Conservation (phyloP, 92 coral and sea anemone genomes). For the Chrysogorgia sp. region DNA sequence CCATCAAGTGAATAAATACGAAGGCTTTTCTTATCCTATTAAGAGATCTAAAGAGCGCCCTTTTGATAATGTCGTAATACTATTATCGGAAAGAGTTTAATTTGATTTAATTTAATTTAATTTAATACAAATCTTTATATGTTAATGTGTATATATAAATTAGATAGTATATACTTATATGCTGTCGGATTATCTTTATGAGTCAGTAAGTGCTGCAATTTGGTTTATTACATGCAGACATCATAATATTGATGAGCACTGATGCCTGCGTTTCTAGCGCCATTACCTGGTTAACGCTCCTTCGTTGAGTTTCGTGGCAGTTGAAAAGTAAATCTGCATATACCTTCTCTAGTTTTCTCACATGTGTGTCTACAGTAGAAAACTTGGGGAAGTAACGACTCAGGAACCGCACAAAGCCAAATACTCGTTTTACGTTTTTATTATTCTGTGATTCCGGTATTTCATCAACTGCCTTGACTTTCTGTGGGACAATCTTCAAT, state of each 20-base stretch:
- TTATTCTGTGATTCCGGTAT: slow-evolving; percentile 46
- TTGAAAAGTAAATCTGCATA: slow-evolving; percentile 32
- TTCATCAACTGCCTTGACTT: slow-evolving; percentile 46
- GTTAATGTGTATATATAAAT: too few species aligned
- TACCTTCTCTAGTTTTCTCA: slow-evolving; percentile 48
- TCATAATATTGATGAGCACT: slow-evolving; percentile 29
- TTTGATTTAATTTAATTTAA: too few species aligned
- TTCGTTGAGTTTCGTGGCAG: slow-evolving; percentile 35
- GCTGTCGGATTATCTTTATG: too few species aligned
- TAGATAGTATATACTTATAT: too few species aligned
- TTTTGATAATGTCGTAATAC: too few species aligned
- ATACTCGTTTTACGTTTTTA: slow-evolving; percentile 33
- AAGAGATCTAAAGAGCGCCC: too few species aligned
- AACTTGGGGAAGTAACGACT: slow-evolving; percentile 36
- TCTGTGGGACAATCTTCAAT: slow-evolving; percentile 46
- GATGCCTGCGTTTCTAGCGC: slow-evolving; percentile 33
- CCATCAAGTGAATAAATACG: too few species aligned
- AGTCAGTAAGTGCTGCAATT: slow-evolving; percentile 14
- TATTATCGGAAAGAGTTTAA: too few species aligned
- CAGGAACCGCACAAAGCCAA: slow-evolving; percentile 52
- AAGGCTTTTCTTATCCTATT: too few species aligned
- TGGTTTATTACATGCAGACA: background rate
- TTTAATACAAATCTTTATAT: too few species aligned
- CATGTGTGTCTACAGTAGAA: slow-evolving; percentile 44
- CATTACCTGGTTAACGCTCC: slow-evolving; percentile 41